phyloP scores from a whole-genome alignment of 2,113 vertebrate genomes.

The Sinocyclocheilus grahami region DNA sequence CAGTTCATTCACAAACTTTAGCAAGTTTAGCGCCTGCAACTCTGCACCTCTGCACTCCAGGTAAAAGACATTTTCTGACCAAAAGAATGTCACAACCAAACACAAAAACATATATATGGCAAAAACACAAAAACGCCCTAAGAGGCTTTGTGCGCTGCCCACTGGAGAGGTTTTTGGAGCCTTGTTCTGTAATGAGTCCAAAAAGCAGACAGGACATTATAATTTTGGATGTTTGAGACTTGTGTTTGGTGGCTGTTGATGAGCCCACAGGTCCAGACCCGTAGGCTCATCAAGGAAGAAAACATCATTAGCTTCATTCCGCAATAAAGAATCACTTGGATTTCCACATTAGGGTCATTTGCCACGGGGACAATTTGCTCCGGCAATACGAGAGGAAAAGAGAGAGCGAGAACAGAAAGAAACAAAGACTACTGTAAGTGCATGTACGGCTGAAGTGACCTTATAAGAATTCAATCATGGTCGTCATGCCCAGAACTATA shows the following conservation, averaged over 20 bases:
- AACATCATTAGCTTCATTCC: slow-evolving; percentile 17
- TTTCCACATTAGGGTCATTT: slow-evolving; percentile 24
- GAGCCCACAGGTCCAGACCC: not conserved
- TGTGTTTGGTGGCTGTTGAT: not conserved
- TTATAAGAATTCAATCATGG: not conserved
- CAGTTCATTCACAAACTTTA: not conserved
- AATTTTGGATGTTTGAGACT: not conserved
- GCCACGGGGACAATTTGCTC: not conserved
- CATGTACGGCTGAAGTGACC: slow-evolving; percentile 5
- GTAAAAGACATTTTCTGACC: not conserved
- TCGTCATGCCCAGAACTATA: not conserved
- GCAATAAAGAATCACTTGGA: slow-evolving; percentile 30
- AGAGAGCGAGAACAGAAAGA: not conserved
- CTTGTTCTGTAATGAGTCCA: not conserved
- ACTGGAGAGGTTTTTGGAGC: not conserved
- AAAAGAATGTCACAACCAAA: not conserved
- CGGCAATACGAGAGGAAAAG: not conserved
- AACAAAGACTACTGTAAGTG: not conserved
- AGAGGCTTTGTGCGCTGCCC: not conserved
- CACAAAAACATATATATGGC: not conserved
- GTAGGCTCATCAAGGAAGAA: slow-evolving; percentile 3
- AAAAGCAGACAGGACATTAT: not conserved
- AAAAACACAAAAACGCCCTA: not conserved
- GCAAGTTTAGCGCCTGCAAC: not conserved
- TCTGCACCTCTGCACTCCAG: not conserved